Evolutionary conservation across 2,113 vertebrate species (phyloP), one percentile per base, ranked within the genome.

Genomic region (Centropristis striata): DNA sequence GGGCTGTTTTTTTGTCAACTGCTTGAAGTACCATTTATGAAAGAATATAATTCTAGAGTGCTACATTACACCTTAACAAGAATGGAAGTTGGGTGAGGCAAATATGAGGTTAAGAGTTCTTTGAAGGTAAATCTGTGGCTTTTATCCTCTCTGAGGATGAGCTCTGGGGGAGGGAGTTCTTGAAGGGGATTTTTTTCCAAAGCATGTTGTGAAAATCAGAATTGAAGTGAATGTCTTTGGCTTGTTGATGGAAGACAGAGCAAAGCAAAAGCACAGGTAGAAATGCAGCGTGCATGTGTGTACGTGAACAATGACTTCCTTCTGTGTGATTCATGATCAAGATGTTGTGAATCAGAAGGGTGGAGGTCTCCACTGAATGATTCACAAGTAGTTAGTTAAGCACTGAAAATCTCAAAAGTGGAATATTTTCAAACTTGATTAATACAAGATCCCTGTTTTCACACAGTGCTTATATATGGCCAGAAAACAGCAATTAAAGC

Each of bases 21-120:
- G 21, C 28, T 39, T 42, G 12, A 63, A 67, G 21, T 15, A 7
- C 23, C 46, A 16, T 72, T 75, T 68, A 53, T 13, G 20, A 60
- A 0, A 32, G 2, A 74, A 68, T 32, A 65, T 63, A 53, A 36
- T 44, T 64, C 49, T 37, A 50, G n/a, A 68, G 55, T 44, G 21
- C 32, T 37, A 25, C 16, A 81, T 82, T 36, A 59, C 42, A 78
- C 50, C 27, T 54, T 6, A 39, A 74, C 60, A 84, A 55, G 50
- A 61, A 67, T 18, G n/a, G 20, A 75, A 63, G 42, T 39, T 76
- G 53, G 25, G 36, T 73, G 76, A 81, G 41, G 46, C 66, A 87
- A 87, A 86, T 78, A 80, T 57, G 58, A 85, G 84, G 81, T 84
- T 28, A 75, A 80, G 77, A 75, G n/a, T 59, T 57, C 78, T 87